Conservation (phyloP, 2,113 vertebrate species). For the Oncorhynchus mykiss region DNA sequence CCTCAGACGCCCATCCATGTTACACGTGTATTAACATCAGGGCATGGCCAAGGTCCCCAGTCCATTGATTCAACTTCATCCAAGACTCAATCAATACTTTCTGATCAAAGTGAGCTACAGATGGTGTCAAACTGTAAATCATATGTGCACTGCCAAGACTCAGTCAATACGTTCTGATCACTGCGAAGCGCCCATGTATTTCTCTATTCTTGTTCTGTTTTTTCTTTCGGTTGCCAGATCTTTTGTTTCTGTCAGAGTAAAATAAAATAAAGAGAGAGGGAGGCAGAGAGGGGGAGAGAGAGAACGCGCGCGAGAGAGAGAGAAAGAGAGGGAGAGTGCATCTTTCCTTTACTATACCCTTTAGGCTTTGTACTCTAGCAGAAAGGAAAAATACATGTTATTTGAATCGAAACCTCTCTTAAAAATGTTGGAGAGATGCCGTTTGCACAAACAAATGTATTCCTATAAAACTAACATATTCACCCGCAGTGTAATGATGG, state of each 20-base stretch:
- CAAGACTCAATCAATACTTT: constrained; percentile 46
- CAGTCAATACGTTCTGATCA: too few species aligned
- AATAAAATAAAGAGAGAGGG: not conserved
- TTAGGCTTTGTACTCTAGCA: not conserved
- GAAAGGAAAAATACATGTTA: constrained; percentile 6
- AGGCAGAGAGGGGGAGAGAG: not conserved
- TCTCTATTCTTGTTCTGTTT: not conserved
- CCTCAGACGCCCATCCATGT: constrained; percentile 29
- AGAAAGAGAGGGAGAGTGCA: not conserved
- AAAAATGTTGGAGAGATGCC: not conserved
- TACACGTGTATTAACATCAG: constrained; percentile 41
- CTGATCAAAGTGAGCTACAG: constrained; percentile 35
- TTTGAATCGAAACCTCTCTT: constrained; percentile 14
- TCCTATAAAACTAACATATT: not conserved
- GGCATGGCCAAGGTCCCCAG: constrained; percentile 37
- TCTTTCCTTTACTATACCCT: constrained; percentile 9
- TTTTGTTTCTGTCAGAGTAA: not conserved
- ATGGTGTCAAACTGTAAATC: constrained; percentile 42
- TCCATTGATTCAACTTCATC: constrained; percentile 50
- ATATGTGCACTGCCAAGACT: constrained; percentile 2
- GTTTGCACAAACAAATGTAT: not conserved
- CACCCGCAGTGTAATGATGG: not conserved
- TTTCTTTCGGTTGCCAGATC: not conserved
- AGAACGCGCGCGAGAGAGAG: not conserved
- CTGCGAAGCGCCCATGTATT: not conserved